phyloP scores from a whole-genome alignment of 2,888 invertebrate species.

The Lasioglossum oenotherae region DNA sequence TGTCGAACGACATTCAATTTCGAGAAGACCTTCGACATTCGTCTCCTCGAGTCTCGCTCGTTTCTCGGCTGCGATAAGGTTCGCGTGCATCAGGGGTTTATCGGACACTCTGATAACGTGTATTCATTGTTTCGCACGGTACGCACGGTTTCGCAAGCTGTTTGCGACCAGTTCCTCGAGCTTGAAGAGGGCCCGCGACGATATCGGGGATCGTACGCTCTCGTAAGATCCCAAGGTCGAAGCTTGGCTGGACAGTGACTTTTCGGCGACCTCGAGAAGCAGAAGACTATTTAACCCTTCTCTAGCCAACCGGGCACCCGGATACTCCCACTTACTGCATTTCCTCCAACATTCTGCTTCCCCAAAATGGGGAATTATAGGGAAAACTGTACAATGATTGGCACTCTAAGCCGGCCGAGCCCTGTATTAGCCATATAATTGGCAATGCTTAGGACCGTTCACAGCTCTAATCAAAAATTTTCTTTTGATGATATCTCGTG shows the following conservation, averaged over 20 bases:
- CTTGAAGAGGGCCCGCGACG: neutral
- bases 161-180: slow-evolving; percentile 7
- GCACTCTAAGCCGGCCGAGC: too few relatives aligned
- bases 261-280: neutral
- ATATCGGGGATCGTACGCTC: neutral
- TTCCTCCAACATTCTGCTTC: too few relatives aligned
- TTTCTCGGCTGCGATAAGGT: neutral
- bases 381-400: too few relatives aligned
- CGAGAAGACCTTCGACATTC: neutral
- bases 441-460: too few relatives aligned
- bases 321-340: too few relatives aligned
- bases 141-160: neutral
- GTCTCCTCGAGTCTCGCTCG: neutral
- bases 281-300: too few relatives aligned
- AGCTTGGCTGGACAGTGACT: neutral
- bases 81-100: neutral
- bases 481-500: too few relatives aligned
- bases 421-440: too few relatives aligned
- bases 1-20: neutral
- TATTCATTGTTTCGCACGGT: neutral
- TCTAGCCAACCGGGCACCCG: too few relatives aligned
- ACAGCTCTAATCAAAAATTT: too few relatives aligned
- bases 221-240: neutral
- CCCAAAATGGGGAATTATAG: too few relatives aligned
- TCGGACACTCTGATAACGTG: neutral